Evolutionary conservation across 2,888 invertebrate species (phyloP).

Genomic region (Machimus atricapillus): DNA sequence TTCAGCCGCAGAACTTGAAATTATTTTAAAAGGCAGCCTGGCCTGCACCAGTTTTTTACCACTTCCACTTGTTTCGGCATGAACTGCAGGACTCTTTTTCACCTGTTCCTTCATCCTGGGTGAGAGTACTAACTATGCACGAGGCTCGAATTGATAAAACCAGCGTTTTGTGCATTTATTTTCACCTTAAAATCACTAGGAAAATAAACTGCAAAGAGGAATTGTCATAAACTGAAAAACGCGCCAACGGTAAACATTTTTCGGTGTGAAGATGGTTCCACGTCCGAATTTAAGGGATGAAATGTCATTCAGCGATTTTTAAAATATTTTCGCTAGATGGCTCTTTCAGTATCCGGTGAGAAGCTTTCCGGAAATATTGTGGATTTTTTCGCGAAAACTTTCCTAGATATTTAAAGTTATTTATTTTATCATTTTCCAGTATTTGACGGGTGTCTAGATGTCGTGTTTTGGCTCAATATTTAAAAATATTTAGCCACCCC

Average conservation of each 20-base stretch:
- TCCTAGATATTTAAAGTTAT: neutral
- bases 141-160: neutral
- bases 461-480: neutral
- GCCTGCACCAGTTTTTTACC: slow-evolving; percentile 70
- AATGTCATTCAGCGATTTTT: neutral
- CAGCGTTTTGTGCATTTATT: neutral
- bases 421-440: neutral
- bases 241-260: slow-evolving; percentile 27
- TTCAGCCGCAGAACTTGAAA: slow-evolving; percentile 55
- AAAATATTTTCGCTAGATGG: neutral
- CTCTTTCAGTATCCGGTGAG: neutral
- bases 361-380: neutral
- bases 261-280: neutral
- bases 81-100: neutral
- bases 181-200: neutral
- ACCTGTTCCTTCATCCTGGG: neutral
- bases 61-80: slow-evolving; percentile 43
- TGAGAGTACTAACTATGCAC: neutral
- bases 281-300: neutral
- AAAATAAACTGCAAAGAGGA: neutral
- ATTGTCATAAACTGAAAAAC: slow-evolving; percentile 18
- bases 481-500: neutral
- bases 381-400: neutral
- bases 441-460: neutral
- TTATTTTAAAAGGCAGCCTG: slow-evolving; percentile 68